phyloP scores from a whole-genome alignment of 64 coral and sea anemone species.

The Catalaphyllia jardinei region DNA sequence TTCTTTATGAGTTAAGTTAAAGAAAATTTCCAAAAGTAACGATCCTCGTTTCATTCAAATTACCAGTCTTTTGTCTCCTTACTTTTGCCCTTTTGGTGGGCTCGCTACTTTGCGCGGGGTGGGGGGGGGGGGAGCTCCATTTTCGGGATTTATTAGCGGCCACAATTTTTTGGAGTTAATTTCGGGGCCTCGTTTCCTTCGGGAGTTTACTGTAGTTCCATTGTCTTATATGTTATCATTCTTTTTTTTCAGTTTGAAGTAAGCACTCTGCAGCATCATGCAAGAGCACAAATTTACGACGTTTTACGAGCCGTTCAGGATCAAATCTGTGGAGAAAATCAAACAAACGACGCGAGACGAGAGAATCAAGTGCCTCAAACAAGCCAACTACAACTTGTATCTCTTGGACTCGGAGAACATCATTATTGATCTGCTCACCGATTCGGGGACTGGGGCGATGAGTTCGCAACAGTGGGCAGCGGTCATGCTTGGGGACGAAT shows the following conservation, averaged over 20 bases:
- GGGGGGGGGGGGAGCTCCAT: no score
- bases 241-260: background rate
- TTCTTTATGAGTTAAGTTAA: no score
- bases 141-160: no score
- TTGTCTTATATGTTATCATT: background rate
- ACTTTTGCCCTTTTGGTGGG: no score
- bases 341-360: constrained; percentile 61
- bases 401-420: constrained; percentile 53
- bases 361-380: constrained; percentile 43
- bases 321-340: constrained; percentile 66
- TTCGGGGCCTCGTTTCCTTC: no score
- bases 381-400: constrained; percentile 64
- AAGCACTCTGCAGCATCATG: background rate
- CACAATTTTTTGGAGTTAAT: no score
- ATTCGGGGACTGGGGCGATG: constrained; percentile 76
- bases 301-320: constrained; percentile 66
- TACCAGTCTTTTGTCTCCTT: no score
- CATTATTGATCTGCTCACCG: constrained; percentile 60
- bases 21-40: no score
- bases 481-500: constrained; percentile 67
- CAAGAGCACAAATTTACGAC: constrained; percentile 46
- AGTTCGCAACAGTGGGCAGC: constrained; percentile 69
- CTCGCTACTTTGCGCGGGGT: no score
- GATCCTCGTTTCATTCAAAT: no score
- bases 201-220: no score